A percentile compares a stretch with the other conserved stretches of the same genome.
These are phyloP conservation scores for Globodera ellingtonae DNA, from an alignment of 1,140 invertebrate species.

Conservation along the genomic window DNA sequence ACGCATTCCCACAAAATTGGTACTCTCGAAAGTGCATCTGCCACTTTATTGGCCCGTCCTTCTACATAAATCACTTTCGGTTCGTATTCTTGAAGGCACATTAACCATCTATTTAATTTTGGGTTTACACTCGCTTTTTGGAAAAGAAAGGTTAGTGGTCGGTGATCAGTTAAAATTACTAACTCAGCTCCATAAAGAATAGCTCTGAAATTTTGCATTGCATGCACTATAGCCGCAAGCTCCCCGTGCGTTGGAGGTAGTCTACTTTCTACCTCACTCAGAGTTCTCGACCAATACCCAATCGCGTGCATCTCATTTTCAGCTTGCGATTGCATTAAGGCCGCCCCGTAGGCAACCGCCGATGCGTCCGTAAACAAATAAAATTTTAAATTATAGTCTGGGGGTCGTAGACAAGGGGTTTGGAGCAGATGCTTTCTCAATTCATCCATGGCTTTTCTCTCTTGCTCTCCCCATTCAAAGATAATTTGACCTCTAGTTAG, in stretches of 20 bases:
- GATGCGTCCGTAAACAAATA: not conserved
- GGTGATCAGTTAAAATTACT: too few species aligned
- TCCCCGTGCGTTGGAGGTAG: too few species aligned
- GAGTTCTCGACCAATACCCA: too few species aligned
- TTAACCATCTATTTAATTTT: slow-evolving; percentile 1
- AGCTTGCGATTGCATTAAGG: slow-evolving; percentile 7
- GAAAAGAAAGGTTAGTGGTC: not conserved
- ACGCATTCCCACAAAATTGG: not conserved
- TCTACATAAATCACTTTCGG: not conserved
- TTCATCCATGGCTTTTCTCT: slow-evolving; percentile 5
- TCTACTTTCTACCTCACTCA: too few species aligned
- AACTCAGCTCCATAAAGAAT: not conserved
- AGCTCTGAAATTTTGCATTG: not conserved
- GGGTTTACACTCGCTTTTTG: not conserved
- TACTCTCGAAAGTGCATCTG: slow-evolving; percentile 3
- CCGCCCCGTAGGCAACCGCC: slow-evolving; percentile 1
- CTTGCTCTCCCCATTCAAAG: not conserved
- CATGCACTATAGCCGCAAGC: too few species aligned
- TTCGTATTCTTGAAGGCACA: not conserved
- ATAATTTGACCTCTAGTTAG: too few species aligned
- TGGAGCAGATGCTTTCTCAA: not conserved
- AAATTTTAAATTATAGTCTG: not conserved
- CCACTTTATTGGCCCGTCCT: not conserved
- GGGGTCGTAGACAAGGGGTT: not conserved
- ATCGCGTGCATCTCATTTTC: not conserved